Percentiles rank a stretch among this genome's conserved stretches.
Conservation (phyloP, 2,888 invertebrate species). For the Habroteleia sp. region DNA sequence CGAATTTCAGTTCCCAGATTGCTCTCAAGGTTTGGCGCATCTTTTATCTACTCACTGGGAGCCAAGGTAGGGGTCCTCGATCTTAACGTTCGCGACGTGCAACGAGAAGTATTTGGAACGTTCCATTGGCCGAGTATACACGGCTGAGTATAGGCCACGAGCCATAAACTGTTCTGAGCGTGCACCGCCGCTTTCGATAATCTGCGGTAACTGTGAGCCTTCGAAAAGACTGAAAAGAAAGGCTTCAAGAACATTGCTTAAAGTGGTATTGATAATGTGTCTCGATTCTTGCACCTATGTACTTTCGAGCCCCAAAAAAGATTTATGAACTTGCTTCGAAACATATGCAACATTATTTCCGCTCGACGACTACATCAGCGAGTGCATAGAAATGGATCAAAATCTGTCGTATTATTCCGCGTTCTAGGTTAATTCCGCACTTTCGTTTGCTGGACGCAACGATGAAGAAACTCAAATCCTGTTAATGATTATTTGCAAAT, state of each 20-base stretch:
- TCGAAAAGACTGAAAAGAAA: constrained; percentile 61
- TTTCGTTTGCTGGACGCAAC: constrained; percentile 28
- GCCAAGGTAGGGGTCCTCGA: constrained; percentile 49
- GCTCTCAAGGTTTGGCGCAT: constrained; percentile 55
- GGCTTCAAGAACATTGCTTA: constrained; percentile 49
- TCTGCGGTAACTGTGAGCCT: constrained; percentile 60
- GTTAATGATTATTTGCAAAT: background rate
- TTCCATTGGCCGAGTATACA: constrained; percentile 79
- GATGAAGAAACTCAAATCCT: constrained; percentile 3
- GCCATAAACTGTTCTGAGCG: constrained; percentile 74
- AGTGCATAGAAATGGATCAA: constrained; percentile 23
- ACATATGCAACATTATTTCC: constrained; percentile 46
- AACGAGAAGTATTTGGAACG: constrained; percentile 79
- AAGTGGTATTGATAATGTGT: constrained; percentile 59
- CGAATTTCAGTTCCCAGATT: constrained; percentile 30
- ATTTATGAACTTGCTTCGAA: constrained; percentile 49
- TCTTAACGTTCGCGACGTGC: constrained; percentile 69
- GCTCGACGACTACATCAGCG: constrained; percentile 36
- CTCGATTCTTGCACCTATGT: constrained; percentile 44
- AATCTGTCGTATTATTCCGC: constrained; percentile 35
- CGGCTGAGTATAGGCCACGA: constrained; percentile 74
- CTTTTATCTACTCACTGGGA: constrained; percentile 36
- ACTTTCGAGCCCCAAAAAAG: constrained; percentile 51
- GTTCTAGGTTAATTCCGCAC: constrained; percentile 32
- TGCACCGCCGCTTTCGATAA: constrained; percentile 67